Evolutionary conservation across 2,888 invertebrate species (phyloP), one percentile per base, ranked within the genome.

Genomic region (Tenthredo distinguenda): DNA sequence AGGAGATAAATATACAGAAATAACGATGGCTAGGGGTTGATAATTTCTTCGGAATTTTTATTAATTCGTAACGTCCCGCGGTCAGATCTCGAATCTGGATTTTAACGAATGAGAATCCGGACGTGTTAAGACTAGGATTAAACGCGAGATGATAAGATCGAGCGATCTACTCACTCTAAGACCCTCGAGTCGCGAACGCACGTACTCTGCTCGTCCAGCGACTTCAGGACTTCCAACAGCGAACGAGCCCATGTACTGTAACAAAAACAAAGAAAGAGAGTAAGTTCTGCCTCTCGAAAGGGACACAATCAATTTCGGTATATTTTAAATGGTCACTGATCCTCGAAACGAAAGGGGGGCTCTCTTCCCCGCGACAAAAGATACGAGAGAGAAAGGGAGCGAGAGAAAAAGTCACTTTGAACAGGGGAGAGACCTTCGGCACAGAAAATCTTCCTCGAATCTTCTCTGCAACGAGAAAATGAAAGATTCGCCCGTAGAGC

Each of bases 211-310:
- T 91, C 96, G 94, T 89, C 95, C 94, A 91, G 95, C 94, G 92
- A 95, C 96, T 93, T 96, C 96, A 91, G 95, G 95, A 92, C 96
- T 96, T 90, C 95, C 95, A 93, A 96, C 97, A 92, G 96, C 96
- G 95, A 97, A 97, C 91, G 97, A 96, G 90, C 97, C 97, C 95
- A 97, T 96, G 94, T 97, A 96, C 96, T 96, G 95, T 21, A 95
- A 95, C 92, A 94, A 94, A 91, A 91, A 88, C 88, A 87, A 85
- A 86, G 74, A 72, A 58, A 34, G 15, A 43, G 31, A 37, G 50
- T 83, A 47, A 84, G 83, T 83, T 68, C 47, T 21, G 34, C 7
- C 18, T 47, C 47, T 26, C 83, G 4, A 62, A 26, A 62, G 37
- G 71, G 68, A 84, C 47, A 21, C 71, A 72, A 50, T 84, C 50